Evolutionary conservation across 2,113 vertebrate genomes (phyloP), one percentile per base, ranked within the genome.

Genomic region (Thryonomys swinderianus): DNA sequence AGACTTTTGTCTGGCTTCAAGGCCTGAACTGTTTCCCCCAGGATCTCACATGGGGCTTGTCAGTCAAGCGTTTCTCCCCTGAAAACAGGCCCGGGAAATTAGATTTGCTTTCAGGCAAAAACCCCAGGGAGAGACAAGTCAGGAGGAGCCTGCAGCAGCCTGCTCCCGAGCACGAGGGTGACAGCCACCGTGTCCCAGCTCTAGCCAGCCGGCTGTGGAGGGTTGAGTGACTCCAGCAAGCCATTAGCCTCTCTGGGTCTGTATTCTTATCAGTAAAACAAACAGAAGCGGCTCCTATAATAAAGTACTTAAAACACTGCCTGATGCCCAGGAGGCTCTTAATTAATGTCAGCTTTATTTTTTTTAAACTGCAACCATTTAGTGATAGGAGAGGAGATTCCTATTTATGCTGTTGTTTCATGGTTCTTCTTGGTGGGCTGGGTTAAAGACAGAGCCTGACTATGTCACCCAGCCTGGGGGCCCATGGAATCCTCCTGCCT

Each of bases 71-170:
- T 83, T 92, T 73, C 57, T 69, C 88, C 84, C 88, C 66, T 90
- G 78, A 84, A 66, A 95, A 32, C 62, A 37, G 32, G 66, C 80
- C 62, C 45, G 59, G 88, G 48, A 89, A 95, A 83, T n/a, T 34
- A 82, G 48, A 85, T 37, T 59, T 73, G 51, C 64, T 93, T 80
- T n/a, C 51, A 23, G 40, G 79, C 30, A 74, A 10, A 67, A 73
- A 71, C 51, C 17, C 51, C 20, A 27, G 30, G 34, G n/a, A 3
- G 7, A 3, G 4, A 40, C 30, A 5, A 34, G 53, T 57, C 48
- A 18, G 2, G 17, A 84, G 25, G 40, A 34, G 61, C n/a, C 69
- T 5, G 1, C 0, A 1, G 45, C 14, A 59, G 55, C 10, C 7
- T 8, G 0, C 34, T 25, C 48, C 25, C 12, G 3, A 59, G 6